Evolutionary conservation across 1,140 invertebrate species (phyloP).

Genomic region (Tigriopus japonicus): DNA sequence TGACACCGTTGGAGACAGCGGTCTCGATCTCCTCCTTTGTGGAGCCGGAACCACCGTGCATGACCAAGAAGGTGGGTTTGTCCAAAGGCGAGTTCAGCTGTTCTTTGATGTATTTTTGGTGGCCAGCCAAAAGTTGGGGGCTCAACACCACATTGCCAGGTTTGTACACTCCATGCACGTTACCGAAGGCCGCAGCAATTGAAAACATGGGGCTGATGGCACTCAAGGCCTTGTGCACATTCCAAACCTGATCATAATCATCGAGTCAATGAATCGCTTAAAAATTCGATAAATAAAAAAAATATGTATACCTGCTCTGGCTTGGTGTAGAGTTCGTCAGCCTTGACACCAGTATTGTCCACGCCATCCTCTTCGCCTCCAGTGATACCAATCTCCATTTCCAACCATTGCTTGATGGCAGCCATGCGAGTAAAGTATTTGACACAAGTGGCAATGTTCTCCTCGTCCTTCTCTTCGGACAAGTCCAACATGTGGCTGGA

Average conservation of each 20-base stretch:
- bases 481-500: constrained; percentile 15
- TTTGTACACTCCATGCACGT: constrained; percentile 14
- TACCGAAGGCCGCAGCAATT: constrained; percentile 14
- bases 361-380: constrained; percentile 15
- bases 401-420: constrained; percentile 9
- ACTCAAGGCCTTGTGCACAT: constrained; percentile 5
- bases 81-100: neutral
- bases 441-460: constrained; percentile 12
- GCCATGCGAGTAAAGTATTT: constrained; percentile 13
- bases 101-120: constrained; percentile 13
- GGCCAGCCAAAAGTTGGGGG: constrained; percentile 8
- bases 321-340: constrained; percentile 13
- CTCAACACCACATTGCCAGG: constrained; percentile 12
- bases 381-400: constrained; percentile 15
- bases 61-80: constrained; percentile 13
- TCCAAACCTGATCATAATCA: neutral
- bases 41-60: constrained; percentile 13
- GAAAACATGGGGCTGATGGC: constrained; percentile 14
- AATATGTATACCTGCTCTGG: constrained; percentile 6
- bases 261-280: neutral
- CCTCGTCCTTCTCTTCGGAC: constrained; percentile 14
- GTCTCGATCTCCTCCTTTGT: constrained; percentile 10
- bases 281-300: neutral
- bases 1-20: constrained; percentile 12
- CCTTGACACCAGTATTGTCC: constrained; percentile 13